Evolutionary conservation across 2,888 invertebrate genomes (phyloP).

Genomic region (Ptychoptera albimana): DNA sequence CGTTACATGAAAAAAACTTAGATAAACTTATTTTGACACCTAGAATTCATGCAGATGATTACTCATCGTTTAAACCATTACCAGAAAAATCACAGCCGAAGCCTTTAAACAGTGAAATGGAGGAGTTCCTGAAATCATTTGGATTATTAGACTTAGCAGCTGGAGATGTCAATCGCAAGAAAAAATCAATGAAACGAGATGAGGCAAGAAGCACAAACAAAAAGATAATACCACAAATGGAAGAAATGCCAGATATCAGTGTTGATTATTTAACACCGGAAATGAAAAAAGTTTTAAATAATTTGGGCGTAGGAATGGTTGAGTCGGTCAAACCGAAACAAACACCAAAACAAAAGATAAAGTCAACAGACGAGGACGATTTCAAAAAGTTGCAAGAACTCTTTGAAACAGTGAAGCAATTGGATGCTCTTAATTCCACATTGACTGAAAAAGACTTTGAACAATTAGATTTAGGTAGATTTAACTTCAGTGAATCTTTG

Average conservation of each 20-base stretch:
- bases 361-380: constrained; percentile 32
- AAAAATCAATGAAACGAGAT: not conserved
- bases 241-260: constrained; percentile 14
- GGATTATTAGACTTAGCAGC: constrained; percentile 27
- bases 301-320: constrained; percentile 21
- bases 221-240: constrained; percentile 4
- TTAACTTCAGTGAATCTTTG: constrained; percentile 23
- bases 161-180: constrained; percentile 7
- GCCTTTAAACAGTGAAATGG: constrained; percentile 23
- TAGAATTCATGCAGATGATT: constrained; percentile 23
- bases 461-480: constrained; percentile 23
- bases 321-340: constrained; percentile 6
- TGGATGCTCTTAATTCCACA: constrained; percentile 29
- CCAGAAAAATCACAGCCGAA: constrained; percentile 18
- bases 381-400: constrained; percentile 32
- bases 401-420: constrained; percentile 30
- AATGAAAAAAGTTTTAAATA: constrained; percentile 20
- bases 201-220: not conserved
- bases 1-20: not conserved
- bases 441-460: constrained; percentile 30
- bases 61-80: constrained; percentile 19
- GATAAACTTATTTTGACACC: constrained; percentile 10
- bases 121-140: constrained; percentile 27
- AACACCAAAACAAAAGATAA: not conserved
- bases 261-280: constrained; percentile 25